Conservation (phyloP, 2,113 vertebrate species). For the Gasterosteus aculeatus region DNA sequence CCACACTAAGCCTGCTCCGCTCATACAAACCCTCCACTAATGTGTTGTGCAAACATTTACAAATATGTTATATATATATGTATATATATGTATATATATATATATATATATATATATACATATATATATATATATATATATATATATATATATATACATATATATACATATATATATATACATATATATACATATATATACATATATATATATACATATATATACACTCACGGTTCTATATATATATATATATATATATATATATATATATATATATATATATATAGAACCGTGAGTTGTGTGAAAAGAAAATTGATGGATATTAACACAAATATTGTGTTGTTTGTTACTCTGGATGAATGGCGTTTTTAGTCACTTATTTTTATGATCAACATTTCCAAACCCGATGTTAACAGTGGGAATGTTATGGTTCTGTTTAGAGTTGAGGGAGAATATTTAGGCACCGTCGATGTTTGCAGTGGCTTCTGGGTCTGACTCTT, state of each 20-base stretch:
- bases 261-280: too few relatives aligned
- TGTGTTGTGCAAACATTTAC: background rate
- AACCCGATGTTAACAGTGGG: background rate
- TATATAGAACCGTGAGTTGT: background rate
- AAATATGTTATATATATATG: too few relatives aligned
- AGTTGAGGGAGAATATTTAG: background rate
- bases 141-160: too few relatives aligned
- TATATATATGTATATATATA: too few relatives aligned
- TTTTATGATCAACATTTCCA: slow-evolving; percentile 2
- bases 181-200: too few relatives aligned
- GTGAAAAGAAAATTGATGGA: background rate
- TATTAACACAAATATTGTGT: background rate
- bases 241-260: too few relatives aligned
- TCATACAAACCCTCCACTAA: background rate
- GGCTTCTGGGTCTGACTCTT: background rate
- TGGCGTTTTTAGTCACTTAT: background rate
- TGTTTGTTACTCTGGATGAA: background rate
- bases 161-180: too few relatives aligned
- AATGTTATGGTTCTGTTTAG: background rate
- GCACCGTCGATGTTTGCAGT: background rate
- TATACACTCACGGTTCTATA: too few relatives aligned
- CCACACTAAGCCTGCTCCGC: background rate
- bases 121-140: too few relatives aligned
- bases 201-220: too few relatives aligned
- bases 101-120: too few relatives aligned